These are phyloP conservation scores for Frieseomelitta varia DNA, from an alignment of 1,140 invertebrate species.

Conservation along the genomic window DNA sequence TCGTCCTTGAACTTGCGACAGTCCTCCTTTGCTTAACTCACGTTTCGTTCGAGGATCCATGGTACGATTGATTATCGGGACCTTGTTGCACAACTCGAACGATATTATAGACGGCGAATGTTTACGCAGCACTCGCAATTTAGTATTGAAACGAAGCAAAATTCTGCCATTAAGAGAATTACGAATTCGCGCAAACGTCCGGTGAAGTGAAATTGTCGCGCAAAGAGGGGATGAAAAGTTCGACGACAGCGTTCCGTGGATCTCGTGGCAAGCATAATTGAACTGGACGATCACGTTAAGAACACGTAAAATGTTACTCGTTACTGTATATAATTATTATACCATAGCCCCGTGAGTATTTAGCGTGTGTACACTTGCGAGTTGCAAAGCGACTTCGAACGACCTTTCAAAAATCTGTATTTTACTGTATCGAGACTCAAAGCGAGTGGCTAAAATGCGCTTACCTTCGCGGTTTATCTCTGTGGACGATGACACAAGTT, in stretches of 20 bases:
- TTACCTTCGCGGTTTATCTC: neutral
- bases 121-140: too few species aligned
- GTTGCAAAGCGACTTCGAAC: neutral
- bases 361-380: neutral
- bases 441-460: neutral
- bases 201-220: too few species aligned
- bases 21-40: neutral
- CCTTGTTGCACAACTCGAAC: neutral
- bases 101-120: too few species aligned
- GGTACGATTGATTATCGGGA: neutral
- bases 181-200: neutral
- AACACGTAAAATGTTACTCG: neutral
- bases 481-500: neutral
- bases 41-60: neutral
- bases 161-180: neutral
- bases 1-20: neutral
- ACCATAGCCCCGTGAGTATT: neutral
- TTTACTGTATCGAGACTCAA: neutral
- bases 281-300: neutral
- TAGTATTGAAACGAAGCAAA: neutral
- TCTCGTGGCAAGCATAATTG: neutral
- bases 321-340: slow-evolving; percentile 24
- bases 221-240: neutral
- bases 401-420: neutral
- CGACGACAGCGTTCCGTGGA: neutral